Evolutionary conservation across 2,797 vertebrate species (phyloP).

Genomic region (Neosalanx taihuensis): DNA sequence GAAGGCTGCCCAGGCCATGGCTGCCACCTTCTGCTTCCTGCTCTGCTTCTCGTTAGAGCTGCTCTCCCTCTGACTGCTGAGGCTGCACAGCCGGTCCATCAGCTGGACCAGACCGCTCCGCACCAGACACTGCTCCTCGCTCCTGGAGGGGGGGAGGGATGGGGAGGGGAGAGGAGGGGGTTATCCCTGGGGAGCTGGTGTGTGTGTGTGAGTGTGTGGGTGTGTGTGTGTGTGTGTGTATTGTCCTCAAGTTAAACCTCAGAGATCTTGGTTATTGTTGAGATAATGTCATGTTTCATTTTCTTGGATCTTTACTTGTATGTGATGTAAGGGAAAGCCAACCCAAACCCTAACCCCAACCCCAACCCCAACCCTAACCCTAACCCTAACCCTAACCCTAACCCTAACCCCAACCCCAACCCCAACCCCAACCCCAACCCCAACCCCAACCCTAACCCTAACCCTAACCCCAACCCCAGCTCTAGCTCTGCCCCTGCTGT

Average conservation of each 20-base stretch:
- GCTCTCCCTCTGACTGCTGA: conserved; percentile 93
- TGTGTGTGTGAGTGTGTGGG: neutral
- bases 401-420: too few species aligned
- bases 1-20: conserved; percentile 99
- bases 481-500: too few species aligned
- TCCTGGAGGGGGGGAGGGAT: conserved; percentile 69
- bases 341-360: too few species aligned
- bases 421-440: too few species aligned
- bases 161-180: neutral
- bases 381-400: too few species aligned
- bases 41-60: conserved; percentile 96
- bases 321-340: too few species aligned
- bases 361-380: too few species aligned
- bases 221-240: neutral
- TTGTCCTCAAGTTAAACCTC: neutral
- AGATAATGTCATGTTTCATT: too few species aligned
- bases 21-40: conserved; percentile 96
- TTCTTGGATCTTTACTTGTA: too few species aligned
- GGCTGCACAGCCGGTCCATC: conserved; percentile 93
- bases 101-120: conserved; percentile 96
- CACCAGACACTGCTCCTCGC: conserved; percentile 96
- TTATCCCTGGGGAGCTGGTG: too few species aligned
- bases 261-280: neutral
- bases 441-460: too few species aligned
- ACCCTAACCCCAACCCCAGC: too few species aligned